Base-by-base conservation (phyloP, 2,888 invertebrate species). In the Chaetoderma sp. region DNA sequence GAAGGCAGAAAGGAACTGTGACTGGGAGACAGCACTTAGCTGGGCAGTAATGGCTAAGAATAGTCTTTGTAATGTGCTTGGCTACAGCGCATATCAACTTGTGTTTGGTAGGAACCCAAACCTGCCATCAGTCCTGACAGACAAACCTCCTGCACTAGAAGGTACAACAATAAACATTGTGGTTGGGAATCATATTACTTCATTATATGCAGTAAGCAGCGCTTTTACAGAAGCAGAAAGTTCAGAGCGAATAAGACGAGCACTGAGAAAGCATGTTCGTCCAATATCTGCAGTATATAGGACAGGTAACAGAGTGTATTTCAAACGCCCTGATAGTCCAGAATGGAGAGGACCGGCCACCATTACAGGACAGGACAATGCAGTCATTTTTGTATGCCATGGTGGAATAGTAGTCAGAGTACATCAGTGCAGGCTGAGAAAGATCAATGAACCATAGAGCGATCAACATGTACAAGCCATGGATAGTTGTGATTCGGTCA, bases 341-440 rank as follows among this genome's bases (percentile, higher is more conserved):
- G 58, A 68, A 56, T 72, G 73, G 71, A 73, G 64, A 52, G 67
- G 70, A 10, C 68, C 68, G 52, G 71, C 64, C 27, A 49, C 23
- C 36, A 70, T 72, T 1, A 73, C 70, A 45, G 71, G 70, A 33
- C 67, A 71, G 54, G 70, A 71, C 63, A 68, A 68, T 4, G 57
- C 54, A 39, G 67, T 70, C n/a, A 64, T 72, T 4, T 71, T 74
- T 67, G 71, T 71, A 13, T 54, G 67, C 47, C 74, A 74, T 64
- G 71, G 72, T 16, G 67, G 68, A 8, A 50, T 56, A 1, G 55
- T 54, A 56, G 65, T 72, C 1, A 49, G 68, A 50, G 68, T 71
- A 8, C 67, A 68, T 59, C 54, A 65, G 18, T 58, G 63, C 36
- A 65, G 72, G 60, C 42, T 70, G 13, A 39, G 42, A 55, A 68